Percentiles rank a stretch among this genome's conserved stretches.
Evolutionary conservation across 1,140 invertebrate species (phyloP).

Genomic region (Phocides pigmalion): DNA sequence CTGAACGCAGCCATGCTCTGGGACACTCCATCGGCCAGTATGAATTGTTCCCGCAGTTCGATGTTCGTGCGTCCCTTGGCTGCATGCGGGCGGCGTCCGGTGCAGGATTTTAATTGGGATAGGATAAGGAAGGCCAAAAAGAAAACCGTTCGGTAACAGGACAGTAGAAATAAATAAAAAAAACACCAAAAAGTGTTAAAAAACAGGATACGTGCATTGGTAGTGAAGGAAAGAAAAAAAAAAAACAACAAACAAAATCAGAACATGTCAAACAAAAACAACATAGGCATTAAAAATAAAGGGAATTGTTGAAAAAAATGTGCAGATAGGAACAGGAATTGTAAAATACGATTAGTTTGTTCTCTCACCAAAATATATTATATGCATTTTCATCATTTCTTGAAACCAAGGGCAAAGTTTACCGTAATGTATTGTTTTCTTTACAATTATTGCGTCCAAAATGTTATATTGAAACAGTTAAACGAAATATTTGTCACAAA

Average conservation of each 20-base stretch:
- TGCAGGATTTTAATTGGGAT: constrained; percentile 64
- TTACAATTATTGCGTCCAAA: neutral
- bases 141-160: constrained; percentile 75
- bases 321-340: constrained; percentile 78
- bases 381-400: no score
- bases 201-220: constrained; percentile 75
- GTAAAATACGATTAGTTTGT: constrained; percentile 76
- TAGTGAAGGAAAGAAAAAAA: constrained; percentile 75
- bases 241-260: constrained; percentile 82
- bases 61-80: constrained; percentile 99
- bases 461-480: no score
- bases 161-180: constrained; percentile 55
- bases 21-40: constrained; percentile 98
- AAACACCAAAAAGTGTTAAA: constrained; percentile 76
- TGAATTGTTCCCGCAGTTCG: constrained; percentile 99
- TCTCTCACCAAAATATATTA: constrained; percentile 73
- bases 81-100: constrained; percentile 87
- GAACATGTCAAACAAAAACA: constrained; percentile 76
- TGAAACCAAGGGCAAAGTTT: constrained; percentile 63
- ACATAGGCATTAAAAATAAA: constrained; percentile 60
- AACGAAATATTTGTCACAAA: no score
- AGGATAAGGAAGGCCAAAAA: constrained; percentile 64
- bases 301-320: constrained; percentile 57
- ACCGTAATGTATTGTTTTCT: constrained; percentile 17
- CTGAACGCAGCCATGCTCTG: constrained; percentile 99